These are phyloP conservation scores for Tetragnatha montana DNA, from an alignment of 2,888 invertebrate genomes.

Conservation along the genomic window DNA sequence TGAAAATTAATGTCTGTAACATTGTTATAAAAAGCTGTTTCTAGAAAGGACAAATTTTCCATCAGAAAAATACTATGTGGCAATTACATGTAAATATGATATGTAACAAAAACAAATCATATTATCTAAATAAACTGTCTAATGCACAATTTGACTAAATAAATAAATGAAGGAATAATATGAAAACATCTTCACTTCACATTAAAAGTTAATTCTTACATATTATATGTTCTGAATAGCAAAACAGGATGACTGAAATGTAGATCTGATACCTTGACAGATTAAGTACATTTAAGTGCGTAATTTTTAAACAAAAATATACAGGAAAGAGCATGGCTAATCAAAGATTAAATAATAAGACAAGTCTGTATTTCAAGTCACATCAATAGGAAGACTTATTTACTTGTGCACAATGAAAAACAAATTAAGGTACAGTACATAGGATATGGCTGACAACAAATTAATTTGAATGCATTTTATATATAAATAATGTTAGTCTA, in stretches of 20 bases:
- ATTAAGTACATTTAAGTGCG: background rate
- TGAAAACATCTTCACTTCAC: background rate
- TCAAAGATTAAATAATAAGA: background rate
- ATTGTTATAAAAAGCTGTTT: background rate
- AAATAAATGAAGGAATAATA: background rate
- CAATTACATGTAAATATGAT: constrained; percentile 25
- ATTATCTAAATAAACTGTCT: constrained; percentile 1
- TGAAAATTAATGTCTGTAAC: background rate
- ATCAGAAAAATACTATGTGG: background rate
- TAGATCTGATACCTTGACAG: background rate
- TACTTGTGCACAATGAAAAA: background rate
- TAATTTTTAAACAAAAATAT: background rate
- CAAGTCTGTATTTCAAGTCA: background rate
- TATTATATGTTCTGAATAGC: background rate
- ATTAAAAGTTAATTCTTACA: background rate
- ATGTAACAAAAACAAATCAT: constrained; percentile 41
- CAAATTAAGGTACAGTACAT: too few species aligned
- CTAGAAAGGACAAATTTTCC: background rate
- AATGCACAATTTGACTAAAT: background rate
- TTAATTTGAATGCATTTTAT: too few species aligned
- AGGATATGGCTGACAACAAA: too few species aligned
- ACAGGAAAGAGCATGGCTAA: background rate
- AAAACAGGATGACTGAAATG: background rate
- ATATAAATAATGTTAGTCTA: too few species aligned
- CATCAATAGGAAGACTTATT: background rate